Evolutionary conservation across 2,888 invertebrate genomes (phyloP), one percentile per base, ranked within the genome.

Genomic region (Encarsia formosa): DNA sequence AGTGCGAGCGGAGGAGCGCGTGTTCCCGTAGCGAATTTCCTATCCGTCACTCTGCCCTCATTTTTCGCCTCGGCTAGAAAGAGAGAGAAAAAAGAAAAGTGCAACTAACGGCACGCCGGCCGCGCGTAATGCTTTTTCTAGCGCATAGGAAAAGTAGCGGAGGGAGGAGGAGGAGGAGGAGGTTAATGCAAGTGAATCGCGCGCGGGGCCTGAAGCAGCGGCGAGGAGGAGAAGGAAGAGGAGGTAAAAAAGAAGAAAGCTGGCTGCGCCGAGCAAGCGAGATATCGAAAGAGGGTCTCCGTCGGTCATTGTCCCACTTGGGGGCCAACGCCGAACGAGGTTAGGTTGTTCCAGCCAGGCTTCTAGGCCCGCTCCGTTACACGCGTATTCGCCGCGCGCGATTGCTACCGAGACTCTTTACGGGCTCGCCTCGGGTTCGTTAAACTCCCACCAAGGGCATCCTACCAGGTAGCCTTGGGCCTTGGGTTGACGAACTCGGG

Each of bases 251-350:
- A 54, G 51, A 55, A 55, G 55, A 55, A 55, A 55, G 55, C 55
- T 48, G 20, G 29, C 40, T n/a, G 19, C 6, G 20, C 15, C 31
- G 24, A 19, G 16, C 15, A 19, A 15, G 19, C 31, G 49, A 29
- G 38, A 51, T 49, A 56, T 56, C 47, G 56, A 73, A 73, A 73
- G 72, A 73, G 73, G 73, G 73, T 73, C 73, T 71, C 70, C 65
- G 63, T 63, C 73, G 73, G 73, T 73, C 73, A 67, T 73, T 71
- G 73, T 71, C 69, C 73, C 63, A 73, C 72, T 71, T 73, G 49
- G 65, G 56, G 46, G 4, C 48, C 56, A 59, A 52, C 43, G 54
- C 60, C 18, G 16, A 18, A 37, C 37, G 37, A 37, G 37, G 26
- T 19, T 37, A 18, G 15, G 19, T 19, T 11, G 18, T 18, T 11